Percentiles rank a stretch among this genome's conserved stretches.
Conservation (phyloP, 2,888 invertebrate species). For the Rosalia funebris region DNA sequence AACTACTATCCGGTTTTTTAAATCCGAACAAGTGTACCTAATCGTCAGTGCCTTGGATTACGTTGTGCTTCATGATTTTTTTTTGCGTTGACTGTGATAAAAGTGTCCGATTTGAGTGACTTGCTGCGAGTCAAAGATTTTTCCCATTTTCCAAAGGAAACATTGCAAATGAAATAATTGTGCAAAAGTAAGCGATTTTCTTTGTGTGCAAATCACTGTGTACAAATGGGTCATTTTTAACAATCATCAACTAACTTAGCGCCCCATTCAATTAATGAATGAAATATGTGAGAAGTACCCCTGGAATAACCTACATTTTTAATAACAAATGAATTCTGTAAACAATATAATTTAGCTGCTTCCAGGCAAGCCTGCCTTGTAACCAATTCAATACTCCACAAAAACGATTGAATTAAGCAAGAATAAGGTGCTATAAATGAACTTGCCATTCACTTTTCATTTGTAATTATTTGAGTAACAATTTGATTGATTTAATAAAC, state of each 20-base stretch:
- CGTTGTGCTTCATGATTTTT: not conserved
- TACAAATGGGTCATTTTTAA: constrained; percentile 17
- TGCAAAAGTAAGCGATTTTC: constrained; percentile 22
- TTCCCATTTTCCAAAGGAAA: not conserved
- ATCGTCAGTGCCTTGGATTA: constrained; percentile 14
- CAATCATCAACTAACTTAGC: no score
- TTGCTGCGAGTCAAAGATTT: not conserved
- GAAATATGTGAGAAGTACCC: no score
- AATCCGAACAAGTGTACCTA: constrained; percentile 3
- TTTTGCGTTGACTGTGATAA: constrained; percentile 7
- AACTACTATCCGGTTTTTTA: constrained; percentile 5
- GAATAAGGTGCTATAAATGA: not conserved
- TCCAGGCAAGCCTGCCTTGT: no score
- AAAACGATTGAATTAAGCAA: not conserved
- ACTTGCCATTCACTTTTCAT: constrained; percentile 13
- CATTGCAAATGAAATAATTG: not conserved
- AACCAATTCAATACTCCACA: not conserved
- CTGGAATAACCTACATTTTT: no score
- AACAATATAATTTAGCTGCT: no score
- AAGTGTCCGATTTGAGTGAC: constrained; percentile 10
- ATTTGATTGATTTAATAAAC: constrained; percentile 18
- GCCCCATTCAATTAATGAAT: no score
- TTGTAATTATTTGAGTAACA: constrained; percentile 8
- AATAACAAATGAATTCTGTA: no score
- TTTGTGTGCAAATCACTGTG: not conserved